Evolutionary conservation across 2,888 invertebrate species (phyloP), one percentile per base, ranked within the genome.

Genomic region (Trachelus stipa): DNA sequence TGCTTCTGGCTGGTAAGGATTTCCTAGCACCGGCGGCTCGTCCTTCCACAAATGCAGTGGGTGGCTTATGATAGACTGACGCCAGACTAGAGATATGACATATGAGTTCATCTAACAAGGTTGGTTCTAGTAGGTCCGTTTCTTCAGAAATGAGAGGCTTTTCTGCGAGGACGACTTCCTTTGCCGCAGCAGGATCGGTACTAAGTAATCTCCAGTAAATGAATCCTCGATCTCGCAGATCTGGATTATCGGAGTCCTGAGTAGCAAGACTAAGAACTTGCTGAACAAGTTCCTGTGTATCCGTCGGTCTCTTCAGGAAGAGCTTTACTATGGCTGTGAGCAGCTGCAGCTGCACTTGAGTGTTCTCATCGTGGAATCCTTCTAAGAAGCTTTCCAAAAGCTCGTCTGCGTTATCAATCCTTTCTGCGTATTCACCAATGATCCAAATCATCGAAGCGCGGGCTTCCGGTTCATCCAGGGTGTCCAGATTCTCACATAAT

Each of bases 401-500:
- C 89, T 99, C 99, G 89, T 99, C 99, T 0, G 99, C 99, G 91
- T 99, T 99, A 92, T 99, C 99, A 85, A 99, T 99, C 83, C 99
- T 95, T 91, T 99, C 99, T 0, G 99, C 99, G 92, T 99, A 99
- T 92, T 99, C 99, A 33, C 99, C 99, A 82, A 96, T 96, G 78
- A 96, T 96, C 96, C 96, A 96, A 30, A 96, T 99, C 99, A 99
- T 99, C 11, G 98, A 98, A 6, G 99, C 99, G 85, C 99, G 94
- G 0, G 99, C 99, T 91, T 99, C 99, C 0, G 99, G 99, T 90
- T 99, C 99, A 91, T 99, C 99, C 80, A 99, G 92, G 0, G 99
- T 99, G 89, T 99, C 99, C 84, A 99, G 92, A 92, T 99, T 99
- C 93, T 99, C 99, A 91, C 99, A 99, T 11, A 99, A 93, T 0